Base-by-base conservation (phyloP, 2,888 invertebrate genomes). In the Zygothrica quintamaculata region DNA sequence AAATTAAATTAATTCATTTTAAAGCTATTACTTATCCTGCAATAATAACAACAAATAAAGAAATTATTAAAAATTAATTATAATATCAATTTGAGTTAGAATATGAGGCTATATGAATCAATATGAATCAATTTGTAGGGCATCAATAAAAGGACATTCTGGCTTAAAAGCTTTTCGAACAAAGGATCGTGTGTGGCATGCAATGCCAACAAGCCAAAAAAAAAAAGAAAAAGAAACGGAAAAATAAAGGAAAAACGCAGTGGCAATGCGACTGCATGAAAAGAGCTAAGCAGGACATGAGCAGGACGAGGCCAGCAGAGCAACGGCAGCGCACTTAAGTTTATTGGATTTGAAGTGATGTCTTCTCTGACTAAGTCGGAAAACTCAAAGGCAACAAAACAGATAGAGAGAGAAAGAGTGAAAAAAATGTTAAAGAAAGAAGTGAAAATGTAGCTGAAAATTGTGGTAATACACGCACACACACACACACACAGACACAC, bases 281-380 rank as follows among this genome's bases (percentile, higher is more conserved):
- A 53, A 39, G n/a, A 31, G 16, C 52, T 33, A 13, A 46, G 18
- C 2, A 43, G 12, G 15, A 12, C 42, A 15, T 52, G 29, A 1
- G 5, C 37, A 60, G 29, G 8, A 9, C 37, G 11, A 11, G 12
- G 3, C 5, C 12, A 50, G 2, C 12, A 29, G 15, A 18, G 39
- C 58, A 53, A 29, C 42, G 50, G 50, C 42, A 42, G 57, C 62
- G 65, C 84, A 80, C 85, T 84, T 72, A 81, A 78, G 70, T 81
- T 87, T 87, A 84, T 84, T 84, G 84, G 81, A 84, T 84, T 81
- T 81, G 61, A 64, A 70, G 80, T 60, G 79, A 64, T 75, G 61
- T 68, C 62, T 71, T 57, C 62, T 43, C 60, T 39, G 42, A 34
- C 53, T 56, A 36, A 42, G 39, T 22, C 15, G 57, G 47, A 42